Conservation (phyloP, 2,888 invertebrate species). For the Rapana venosa region DNA sequence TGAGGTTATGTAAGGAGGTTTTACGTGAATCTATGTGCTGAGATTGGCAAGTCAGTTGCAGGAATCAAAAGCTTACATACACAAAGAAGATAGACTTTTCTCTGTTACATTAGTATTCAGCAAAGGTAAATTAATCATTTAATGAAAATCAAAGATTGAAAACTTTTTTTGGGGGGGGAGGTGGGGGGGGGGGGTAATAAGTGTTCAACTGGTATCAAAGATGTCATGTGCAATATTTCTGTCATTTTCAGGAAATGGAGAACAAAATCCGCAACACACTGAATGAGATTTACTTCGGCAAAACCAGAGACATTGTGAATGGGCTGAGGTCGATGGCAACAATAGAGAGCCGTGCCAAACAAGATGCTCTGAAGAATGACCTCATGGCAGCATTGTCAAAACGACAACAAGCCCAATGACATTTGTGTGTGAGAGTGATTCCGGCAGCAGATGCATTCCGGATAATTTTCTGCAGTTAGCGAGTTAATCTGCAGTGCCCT, state of each 20-base stretch:
- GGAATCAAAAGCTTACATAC: no score
- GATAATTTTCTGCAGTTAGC: constrained; percentile 18
- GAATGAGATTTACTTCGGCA: constrained; percentile 99
- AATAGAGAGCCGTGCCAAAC: constrained; percentile 83
- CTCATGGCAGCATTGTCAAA: constrained; percentile 60
- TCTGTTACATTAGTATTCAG: no score
- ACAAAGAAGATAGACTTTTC: no score
- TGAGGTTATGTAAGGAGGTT: no score
- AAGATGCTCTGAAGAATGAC: constrained; percentile 59
- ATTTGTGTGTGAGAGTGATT: constrained; percentile 30
- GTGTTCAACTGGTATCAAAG: no score
- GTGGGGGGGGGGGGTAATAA: no score
- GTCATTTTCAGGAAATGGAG: constrained; percentile 89
- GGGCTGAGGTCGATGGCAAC: constrained; percentile 91
- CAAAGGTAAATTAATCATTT: no score
- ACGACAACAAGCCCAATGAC: constrained; percentile 56
- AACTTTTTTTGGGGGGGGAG: no score
- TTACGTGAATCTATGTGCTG: no score
- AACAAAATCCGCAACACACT: constrained; percentile 98
- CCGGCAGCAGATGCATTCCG: constrained; percentile 25
- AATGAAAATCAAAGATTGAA: no score
- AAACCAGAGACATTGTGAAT: constrained; percentile 98
- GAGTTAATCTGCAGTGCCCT: neutral
- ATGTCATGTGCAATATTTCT: neutral
- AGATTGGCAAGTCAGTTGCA: no score